Evolutionary conservation across 2,888 invertebrate species (phyloP), one percentile per base, ranked within the genome.

Genomic region (Malachius bipustulatus): DNA sequence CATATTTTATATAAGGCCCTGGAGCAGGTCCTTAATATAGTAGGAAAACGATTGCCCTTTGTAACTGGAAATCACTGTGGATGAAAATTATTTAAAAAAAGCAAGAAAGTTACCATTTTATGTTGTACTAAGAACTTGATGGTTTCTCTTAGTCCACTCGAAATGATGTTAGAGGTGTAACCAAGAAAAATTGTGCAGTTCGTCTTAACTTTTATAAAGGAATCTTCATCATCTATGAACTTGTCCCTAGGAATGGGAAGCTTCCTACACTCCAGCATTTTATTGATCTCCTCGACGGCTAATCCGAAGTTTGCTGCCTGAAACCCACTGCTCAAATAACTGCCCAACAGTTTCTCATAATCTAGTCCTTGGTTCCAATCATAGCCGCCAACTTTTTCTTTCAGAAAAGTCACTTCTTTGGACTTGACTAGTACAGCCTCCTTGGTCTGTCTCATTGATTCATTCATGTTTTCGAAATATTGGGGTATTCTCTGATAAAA

Each of bases 131-230:
- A 66, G 67, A 87, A 98, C 35, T 81, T 67, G 42, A 98, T 76
- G 0, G 85, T 82, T 54, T 99, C 98, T 41, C 98, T 67, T 39
- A 97, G 65, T 2, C 98, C 98, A 35, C 88, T 85, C 0, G 97
- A 97, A 16, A 91, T 84, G 71, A 98, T 78, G 62, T 98, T 99
- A 0, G 97, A 97, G 1, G 98, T 98, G 57, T 82, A 98, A 2
- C 96, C 94, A 42, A 98, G 64, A 63, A 98, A 99, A 55, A 98
- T 85, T 2, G 97, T 96, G 55, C 97, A 97, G 50, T 78, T 80
- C 10, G 71, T 72, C 56, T 75, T 77, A 42, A 83, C 71, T 50
- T 68, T 75, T 26, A 85, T 84, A 59, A 83, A 85, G 19, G 77
- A 73, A 54, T 93, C 90, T 33, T 81, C 75, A 60, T 83, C 82